Conservation (phyloP, 2,888 invertebrate genomes). For the Pemphredon lugubris region DNA sequence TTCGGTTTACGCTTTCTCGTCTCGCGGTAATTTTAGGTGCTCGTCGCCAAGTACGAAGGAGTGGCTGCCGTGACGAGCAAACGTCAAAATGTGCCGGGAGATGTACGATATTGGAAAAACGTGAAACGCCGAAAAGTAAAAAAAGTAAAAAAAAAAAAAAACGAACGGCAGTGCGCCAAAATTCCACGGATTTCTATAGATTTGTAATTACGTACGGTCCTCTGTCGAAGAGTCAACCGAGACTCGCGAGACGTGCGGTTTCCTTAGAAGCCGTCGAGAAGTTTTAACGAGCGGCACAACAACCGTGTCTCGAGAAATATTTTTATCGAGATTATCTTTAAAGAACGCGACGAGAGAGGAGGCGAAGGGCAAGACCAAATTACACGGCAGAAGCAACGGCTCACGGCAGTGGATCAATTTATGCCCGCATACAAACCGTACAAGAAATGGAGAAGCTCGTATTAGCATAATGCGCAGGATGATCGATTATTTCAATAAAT, state of each 20-base stretch:
- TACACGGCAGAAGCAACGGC: conserved; percentile 26
- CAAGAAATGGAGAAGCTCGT: background rate
- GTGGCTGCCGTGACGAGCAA: no score
- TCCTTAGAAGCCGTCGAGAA: no score
- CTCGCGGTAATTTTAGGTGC: background rate
- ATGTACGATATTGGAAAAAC: no score
- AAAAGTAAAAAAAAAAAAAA: no score
- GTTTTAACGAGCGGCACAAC: background rate
- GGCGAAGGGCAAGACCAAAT: conserved; percentile 19
- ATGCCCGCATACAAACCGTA: conserved; percentile 26
- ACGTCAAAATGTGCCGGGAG: no score
- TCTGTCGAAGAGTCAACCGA: no score
- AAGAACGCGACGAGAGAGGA: background rate
- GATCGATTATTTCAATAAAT: conserved; percentile 62
- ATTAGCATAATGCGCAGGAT: conserved; percentile 47
- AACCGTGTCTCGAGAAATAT: background rate
- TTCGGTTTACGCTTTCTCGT: background rate
- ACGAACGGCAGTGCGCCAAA: no score
- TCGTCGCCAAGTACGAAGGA: background rate
- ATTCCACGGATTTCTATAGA: no score
- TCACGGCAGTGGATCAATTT: conserved; percentile 30
- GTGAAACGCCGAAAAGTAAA: no score
- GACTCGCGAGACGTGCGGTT: no score
- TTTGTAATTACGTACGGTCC: no score
- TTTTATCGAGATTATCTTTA: background rate